Conservation (phyloP, 2,797 vertebrate species). For the Argentina silus region DNA sequence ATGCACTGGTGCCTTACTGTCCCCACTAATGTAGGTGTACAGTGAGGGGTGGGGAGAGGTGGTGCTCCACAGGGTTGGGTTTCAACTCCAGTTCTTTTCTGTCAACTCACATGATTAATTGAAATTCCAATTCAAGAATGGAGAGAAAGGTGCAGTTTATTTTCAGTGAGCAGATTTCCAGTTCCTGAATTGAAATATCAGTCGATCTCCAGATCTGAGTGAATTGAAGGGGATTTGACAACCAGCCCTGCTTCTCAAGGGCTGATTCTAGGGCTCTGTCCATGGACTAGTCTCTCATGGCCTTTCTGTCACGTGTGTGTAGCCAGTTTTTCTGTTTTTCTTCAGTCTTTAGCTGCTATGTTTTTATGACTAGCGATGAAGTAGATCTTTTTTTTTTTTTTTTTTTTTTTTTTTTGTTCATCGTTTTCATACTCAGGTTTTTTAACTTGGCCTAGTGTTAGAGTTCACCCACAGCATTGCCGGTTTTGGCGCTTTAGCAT, state of each 20-base stretch:
- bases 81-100: no score
- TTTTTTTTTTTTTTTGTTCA: background rate
- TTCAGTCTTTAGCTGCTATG: slow-evolving; percentile 46
- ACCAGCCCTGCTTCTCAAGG: slow-evolving; percentile 2
- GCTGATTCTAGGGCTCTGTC: no score
- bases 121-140: background rate
- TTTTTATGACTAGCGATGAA: slow-evolving; percentile 35
- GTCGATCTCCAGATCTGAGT: no score
- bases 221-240: background rate
- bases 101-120: no score
- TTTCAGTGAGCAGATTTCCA: no score
- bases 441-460: slow-evolving; percentile 43
- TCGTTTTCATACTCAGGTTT: slow-evolving; percentile 71
- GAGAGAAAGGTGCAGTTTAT: no score
- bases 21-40: slow-evolving; percentile 49
- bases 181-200: no score
- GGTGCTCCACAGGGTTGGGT: no score
- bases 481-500: slow-evolving; percentile 26
- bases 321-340: slow-evolving; percentile 17
- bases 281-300: no score
- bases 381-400: slow-evolving; percentile 23
- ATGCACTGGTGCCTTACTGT: slow-evolving; percentile 79
- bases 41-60: slow-evolving; percentile 44
- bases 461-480: slow-evolving; percentile 25
- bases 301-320: slow-evolving; percentile 40